These are phyloP conservation scores for Pomatostomus ruficeps DNA, from an alignment of 2,113 vertebrate species.

Conservation along the genomic window DNA sequence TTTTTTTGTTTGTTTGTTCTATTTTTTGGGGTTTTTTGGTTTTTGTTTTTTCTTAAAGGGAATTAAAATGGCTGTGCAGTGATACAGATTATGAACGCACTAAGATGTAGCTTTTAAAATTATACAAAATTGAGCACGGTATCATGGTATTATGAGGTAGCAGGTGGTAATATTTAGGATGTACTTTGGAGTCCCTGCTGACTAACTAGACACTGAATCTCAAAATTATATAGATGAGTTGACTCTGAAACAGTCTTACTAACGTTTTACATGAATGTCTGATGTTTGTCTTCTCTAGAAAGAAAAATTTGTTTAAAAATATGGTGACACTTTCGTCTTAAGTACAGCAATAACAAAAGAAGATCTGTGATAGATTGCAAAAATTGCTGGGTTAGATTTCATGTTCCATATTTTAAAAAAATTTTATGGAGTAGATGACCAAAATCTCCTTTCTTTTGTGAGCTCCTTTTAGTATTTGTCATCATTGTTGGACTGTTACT, in stretches of 20 bases:
- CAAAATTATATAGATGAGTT: not conserved
- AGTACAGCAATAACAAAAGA: not conserved
- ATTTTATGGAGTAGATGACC: not conserved
- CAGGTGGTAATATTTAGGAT: not conserved
- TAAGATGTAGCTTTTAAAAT: not conserved
- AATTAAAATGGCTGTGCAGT: not conserved
- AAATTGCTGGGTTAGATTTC: not conserved
- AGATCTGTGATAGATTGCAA: not conserved
- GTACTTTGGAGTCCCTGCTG: not conserved
- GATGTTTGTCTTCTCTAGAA: not conserved
- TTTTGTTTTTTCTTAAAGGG: not conserved
- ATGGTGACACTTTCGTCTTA: not conserved
- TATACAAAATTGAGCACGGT: not conserved
- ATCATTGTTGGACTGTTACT: not conserved
- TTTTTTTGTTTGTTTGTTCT: no score
- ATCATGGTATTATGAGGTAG: not conserved
- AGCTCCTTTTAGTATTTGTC: not conserved
- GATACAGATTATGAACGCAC: not conserved
- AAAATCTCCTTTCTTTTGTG: not conserved
- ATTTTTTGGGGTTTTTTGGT: no score
- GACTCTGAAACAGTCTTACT: not conserved
- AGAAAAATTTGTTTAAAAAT: not conserved
- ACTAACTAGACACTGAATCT: not conserved
- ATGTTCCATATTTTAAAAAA: not conserved
- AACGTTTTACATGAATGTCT: not conserved